Conservation (phyloP, 2,888 invertebrate species). For the Microchrysa polita region DNA sequence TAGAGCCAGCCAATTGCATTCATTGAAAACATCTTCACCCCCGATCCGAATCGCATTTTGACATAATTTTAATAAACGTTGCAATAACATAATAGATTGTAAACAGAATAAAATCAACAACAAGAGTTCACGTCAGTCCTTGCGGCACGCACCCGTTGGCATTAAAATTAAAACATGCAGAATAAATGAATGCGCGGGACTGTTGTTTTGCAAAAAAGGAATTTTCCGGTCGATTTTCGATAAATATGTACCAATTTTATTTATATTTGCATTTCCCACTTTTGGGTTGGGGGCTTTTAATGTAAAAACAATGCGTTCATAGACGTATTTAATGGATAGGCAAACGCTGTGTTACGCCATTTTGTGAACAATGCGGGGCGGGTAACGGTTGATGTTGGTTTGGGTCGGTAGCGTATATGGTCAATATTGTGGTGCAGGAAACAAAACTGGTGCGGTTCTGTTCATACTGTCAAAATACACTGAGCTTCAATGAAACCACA, state of each 20-base stretch:
- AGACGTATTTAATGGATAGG: neutral
- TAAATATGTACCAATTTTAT: conserved; percentile 25
- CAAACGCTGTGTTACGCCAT: neutral
- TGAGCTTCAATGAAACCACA: too few relatives aligned
- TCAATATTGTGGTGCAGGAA: neutral
- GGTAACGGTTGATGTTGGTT: neutral
- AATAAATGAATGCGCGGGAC: conserved; percentile 2
- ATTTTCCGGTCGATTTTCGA: conserved; percentile 3
- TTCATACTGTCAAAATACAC: neutral
- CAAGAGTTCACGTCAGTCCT: neutral
- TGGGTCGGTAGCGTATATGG: too few relatives aligned
- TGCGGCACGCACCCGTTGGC: neutral
- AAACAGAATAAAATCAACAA: conserved; percentile 36
- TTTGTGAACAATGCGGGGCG: neutral
- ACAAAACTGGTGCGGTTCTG: neutral
- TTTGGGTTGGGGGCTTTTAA: conserved; percentile 14
- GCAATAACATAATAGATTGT: conserved; percentile 35
- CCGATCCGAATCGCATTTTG: neutral
- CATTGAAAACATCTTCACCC: neutral
- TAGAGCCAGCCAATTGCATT: too few relatives aligned
- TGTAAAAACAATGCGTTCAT: conserved; percentile 10
- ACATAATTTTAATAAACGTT: conserved; percentile 8
- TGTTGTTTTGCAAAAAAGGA: conserved; percentile 16
- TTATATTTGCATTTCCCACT: neutral
- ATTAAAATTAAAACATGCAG: conserved; percentile 30